Base-by-base conservation (phyloP, 2,888 invertebrate genomes). In the Scrobipalpa costella region DNA sequence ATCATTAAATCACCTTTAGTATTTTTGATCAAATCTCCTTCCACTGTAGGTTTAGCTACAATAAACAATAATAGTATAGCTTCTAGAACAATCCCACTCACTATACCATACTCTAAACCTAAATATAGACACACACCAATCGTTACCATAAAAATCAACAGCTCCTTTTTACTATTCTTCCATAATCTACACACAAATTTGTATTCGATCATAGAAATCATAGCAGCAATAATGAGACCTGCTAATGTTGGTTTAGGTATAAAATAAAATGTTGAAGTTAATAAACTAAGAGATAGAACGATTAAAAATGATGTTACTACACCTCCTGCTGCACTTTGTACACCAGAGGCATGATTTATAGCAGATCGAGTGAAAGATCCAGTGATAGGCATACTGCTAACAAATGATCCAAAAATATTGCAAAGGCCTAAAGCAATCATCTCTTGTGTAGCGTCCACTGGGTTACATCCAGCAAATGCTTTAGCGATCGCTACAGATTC, bases 281-380 rank as follows among this genome's bases (percentile, higher is more conserved):
- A 88, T 68, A 96, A 94, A 33, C 94, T 95, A 59, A 98, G 89
- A 0, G 98, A 95, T 67, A 98, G 80, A 55, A 98, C 85, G 3
- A 98, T 95, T 62, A 98, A 86, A 15, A 92, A 77, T 58, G 95
- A 95, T 13, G 96, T 97, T 19, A 96, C 92, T 3, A 96, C 82
- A 6, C 98, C 98, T 47, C 97, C 96, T 62, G 96, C 92, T 0
- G 96, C 94, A 0, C 98, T 98, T 74, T 94, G 94, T 0, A 97
- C 98, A 1, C 98, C 98, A 68, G 97, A 97, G 38, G 97, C 95
- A 78, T 97, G 94, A 83, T 98, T 98, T 2, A 98, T 94, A 7
- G 98, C 98, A 17, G 98, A 95, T 73, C 97, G 92, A 0, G 96
- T 95, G 82, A 97, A 97, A 2, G 96, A 96, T 60, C 96, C 98